Conservation (phyloP, 2,797 vertebrate species). For the Channa striata region DNA sequence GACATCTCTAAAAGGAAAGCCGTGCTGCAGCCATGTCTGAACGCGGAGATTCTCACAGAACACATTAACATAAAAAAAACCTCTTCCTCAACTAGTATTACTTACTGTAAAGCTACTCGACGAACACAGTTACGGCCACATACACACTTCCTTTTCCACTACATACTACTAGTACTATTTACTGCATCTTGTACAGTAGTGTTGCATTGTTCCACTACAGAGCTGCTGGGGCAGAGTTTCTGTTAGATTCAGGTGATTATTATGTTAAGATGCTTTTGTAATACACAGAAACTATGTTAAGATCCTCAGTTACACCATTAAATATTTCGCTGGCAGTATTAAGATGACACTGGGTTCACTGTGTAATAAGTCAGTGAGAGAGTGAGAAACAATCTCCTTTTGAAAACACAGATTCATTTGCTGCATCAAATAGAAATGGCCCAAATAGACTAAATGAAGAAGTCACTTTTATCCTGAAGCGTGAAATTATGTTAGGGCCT, state of each 20-base stretch:
- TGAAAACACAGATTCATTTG: slow-evolving; percentile 55
- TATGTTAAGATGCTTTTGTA: too few relatives aligned
- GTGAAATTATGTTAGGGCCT: slow-evolving; percentile 65
- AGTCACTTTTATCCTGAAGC: slow-evolving; percentile 66
- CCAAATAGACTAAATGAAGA: slow-evolving; percentile 53
- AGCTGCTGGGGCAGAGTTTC: too few relatives aligned
- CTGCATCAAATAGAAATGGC: slow-evolving; percentile 52
- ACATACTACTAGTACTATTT: too few relatives aligned
- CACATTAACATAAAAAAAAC: not conserved
- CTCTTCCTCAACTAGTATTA: too few relatives aligned
- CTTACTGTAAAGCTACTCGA: too few relatives aligned
- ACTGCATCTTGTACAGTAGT: too few relatives aligned
- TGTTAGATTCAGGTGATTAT: too few relatives aligned
- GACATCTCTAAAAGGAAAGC: slow-evolving; percentile 53
- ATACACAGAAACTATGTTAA: too few relatives aligned
- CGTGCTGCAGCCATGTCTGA: slow-evolving; percentile 1
- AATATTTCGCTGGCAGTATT: not conserved
- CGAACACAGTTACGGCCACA: not conserved
- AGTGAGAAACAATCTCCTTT: slow-evolving; percentile 55
- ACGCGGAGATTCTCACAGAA: not conserved
- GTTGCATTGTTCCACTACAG: too few relatives aligned
- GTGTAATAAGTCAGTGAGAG: slow-evolving; percentile 55
- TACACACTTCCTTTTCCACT: too few relatives aligned
- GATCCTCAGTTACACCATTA: too few relatives aligned
- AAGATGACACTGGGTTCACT: not conserved